Percentiles rank a stretch among this genome's conserved stretches.
phyloP scores from a whole-genome alignment of 2,888 invertebrate genomes.

The Lacanobia oleracea region DNA sequence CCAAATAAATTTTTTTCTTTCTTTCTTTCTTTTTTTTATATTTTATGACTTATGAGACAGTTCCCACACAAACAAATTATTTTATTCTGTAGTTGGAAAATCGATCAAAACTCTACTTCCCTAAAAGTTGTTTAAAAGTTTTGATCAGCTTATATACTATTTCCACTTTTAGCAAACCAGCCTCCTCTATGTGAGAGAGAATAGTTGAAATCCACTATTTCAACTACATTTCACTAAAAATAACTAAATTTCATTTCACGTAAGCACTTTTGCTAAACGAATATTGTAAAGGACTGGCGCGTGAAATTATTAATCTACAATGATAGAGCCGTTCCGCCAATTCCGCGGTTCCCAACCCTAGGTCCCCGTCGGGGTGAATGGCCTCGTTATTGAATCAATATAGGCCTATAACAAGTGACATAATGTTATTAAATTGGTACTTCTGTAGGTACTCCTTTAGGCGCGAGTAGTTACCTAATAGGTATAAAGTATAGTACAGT shows the following conservation, averaged over 20 bases:
- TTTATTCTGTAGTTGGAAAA: no score
- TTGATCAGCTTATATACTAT: no score
- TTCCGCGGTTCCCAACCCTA: slow-evolving; percentile 17
- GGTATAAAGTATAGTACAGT: no score
- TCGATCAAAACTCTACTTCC: no score
- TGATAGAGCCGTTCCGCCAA: not conserved
- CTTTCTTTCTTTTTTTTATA: no score
- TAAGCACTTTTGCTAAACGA: not conserved
- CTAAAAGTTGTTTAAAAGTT: no score
- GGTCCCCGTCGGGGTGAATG: slow-evolving; percentile 16
- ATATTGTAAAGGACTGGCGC: slow-evolving; percentile 1
- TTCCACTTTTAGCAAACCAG: no score
- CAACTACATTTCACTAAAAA: not conserved
- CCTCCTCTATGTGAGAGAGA: no score
- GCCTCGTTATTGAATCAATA: slow-evolving; percentile 17
- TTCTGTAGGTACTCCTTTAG: not conserved
- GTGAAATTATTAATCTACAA: slow-evolving; percentile 16
- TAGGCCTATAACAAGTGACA: not conserved
- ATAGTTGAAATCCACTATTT: no score
- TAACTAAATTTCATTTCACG: not conserved
- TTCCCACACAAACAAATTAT: no score
- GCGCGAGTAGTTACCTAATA: not conserved
- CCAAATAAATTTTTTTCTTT: no score
- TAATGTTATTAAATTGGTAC: slow-evolving; percentile 25
- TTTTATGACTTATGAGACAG: no score